These are phyloP conservation scores for Typhlichthys subterraneus DNA, from an alignment of 2,797 vertebrate genomes.

Conservation along the genomic window DNA sequence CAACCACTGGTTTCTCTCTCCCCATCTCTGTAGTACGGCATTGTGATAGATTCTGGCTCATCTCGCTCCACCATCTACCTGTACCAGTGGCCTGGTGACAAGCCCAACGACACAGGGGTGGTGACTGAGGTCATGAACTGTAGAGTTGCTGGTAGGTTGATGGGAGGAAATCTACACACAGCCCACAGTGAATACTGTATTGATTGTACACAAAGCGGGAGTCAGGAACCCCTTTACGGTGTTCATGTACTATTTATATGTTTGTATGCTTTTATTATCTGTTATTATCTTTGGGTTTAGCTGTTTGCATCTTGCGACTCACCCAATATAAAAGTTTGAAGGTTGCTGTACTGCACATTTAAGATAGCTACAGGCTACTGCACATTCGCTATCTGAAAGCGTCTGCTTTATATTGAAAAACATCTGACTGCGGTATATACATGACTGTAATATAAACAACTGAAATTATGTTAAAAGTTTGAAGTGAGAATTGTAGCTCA, in stretches of 20 bases:
- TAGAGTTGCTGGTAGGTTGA: slow-evolving; percentile 81
- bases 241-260: no score
- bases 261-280: no score
- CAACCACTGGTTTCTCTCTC: not conserved
- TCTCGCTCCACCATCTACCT: slow-evolving; percentile 89
- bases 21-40: slow-evolving; percentile 84
- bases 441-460: not conserved
- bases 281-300: no score
- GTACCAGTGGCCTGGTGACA: slow-evolving; percentile 93
- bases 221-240: no score
- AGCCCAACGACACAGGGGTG: slow-evolving; percentile 91
- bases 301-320: no score
- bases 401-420: not conserved
- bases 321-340: no score
- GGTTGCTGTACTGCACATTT: no score
- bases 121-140: slow-evolving; percentile 85
- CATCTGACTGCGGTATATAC: not conserved
- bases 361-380: no score
- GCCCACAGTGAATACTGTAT: not conserved
- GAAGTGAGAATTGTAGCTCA: slow-evolving; percentile 2
- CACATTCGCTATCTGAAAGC: no score
- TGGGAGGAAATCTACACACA: not conserved
- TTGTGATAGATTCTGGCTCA: slow-evolving; percentile 93
- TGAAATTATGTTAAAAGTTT: no score
- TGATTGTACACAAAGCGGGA: no score